phyloP scores from a whole-genome alignment of 2,113 vertebrate genomes.

The Engraulis encrasicolus region DNA sequence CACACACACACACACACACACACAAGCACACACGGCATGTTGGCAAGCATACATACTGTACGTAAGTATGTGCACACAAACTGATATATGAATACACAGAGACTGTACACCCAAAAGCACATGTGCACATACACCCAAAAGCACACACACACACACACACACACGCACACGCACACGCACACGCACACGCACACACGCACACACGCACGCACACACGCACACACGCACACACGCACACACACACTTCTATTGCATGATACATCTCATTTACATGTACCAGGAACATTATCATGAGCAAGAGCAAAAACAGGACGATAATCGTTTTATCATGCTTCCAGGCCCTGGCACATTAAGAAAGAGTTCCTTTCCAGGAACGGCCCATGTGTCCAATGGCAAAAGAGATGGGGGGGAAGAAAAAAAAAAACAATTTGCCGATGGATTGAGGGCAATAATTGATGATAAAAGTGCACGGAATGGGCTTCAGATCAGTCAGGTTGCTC shows the following conservation, averaged over 20 bases:
- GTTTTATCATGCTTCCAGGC: neutral
- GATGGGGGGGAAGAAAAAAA: neutral
- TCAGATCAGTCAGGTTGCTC: slow-evolving; percentile 13
- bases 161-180: too few species aligned
- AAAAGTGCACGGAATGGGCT: slow-evolving; percentile 3
- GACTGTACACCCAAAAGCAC: too few species aligned
- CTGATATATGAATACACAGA: too few species aligned
- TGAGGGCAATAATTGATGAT: slow-evolving; percentile 13
- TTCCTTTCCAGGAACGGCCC: neutral
- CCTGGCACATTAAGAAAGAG: neutral
- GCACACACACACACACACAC: slow-evolving; percentile 21
- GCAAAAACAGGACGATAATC: neutral
- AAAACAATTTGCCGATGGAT: neutral
- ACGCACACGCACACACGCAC: neutral
- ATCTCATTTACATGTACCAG: neutral
- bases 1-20: too few species aligned
- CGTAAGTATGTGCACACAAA: too few species aligned
- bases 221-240: neutral
- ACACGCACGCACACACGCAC: neutral
- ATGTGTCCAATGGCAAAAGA: neutral
- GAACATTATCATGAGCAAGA: neutral
- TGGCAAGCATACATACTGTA: too few species aligned
- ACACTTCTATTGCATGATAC: too few species aligned
- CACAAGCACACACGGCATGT: too few species aligned
- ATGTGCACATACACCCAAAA: slow-evolving; percentile 7